Conservation (phyloP, 2,113 vertebrate species). For the Passerina amoena region DNA sequence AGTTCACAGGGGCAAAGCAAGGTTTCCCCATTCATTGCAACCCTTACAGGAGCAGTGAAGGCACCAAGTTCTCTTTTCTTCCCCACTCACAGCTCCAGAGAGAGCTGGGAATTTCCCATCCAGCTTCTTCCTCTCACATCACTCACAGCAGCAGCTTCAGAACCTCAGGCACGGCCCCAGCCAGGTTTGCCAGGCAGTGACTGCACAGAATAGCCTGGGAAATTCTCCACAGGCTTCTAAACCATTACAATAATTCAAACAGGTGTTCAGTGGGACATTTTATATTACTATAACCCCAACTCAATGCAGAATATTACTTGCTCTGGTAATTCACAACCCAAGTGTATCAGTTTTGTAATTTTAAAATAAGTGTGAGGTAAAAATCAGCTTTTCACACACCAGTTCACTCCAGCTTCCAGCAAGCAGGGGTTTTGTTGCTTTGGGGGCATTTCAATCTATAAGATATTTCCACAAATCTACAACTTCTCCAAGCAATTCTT, state of each 20-base stretch:
- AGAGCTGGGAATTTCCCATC: neutral
- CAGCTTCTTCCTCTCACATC: neutral
- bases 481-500: neutral
- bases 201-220: neutral
- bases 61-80: neutral
- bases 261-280: neutral
- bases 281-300: neutral
- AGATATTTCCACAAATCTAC: neutral
- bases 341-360: neutral
- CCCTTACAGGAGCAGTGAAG: neutral
- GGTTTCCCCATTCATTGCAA: neutral
- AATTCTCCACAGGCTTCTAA: neutral
- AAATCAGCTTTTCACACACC: neutral
- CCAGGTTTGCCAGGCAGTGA: neutral
- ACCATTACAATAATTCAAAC: neutral
- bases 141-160: neutral
- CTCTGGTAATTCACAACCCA: neutral
- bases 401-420: neutral
- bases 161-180: neutral
- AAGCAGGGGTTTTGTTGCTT: neutral
- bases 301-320: neutral
- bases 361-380: neutral
- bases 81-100: neutral
- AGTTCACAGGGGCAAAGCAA: neutral
- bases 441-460: neutral